Base-by-base conservation (phyloP, 2,113 vertebrate genomes). In the Raja brachyura region DNA sequence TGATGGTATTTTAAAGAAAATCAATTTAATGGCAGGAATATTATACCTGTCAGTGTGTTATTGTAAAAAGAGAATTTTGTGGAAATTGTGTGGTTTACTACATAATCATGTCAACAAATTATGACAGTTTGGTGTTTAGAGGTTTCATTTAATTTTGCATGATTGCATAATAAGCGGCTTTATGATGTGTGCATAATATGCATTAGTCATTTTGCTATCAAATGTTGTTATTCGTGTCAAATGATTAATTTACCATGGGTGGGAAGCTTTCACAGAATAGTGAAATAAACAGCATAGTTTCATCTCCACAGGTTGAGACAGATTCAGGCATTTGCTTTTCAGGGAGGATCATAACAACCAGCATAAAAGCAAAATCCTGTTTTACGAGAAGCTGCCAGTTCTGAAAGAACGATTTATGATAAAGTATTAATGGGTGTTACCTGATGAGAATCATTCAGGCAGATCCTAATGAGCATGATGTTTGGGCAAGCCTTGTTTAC, bases 241-340 rank as follows among this genome's bases (percentile, higher is more conserved):
- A 61, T 61, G 25, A 14, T 39, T 18, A 18, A 39, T 33, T 56
- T 86, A 22, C 3, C 61, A n/a, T 8, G 16, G 13, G 28, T 13
- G 61, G 61, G 63, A 14, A 20, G 33, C 9, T 90, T 70, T 90
- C 63, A 39, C 28, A 59, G 54, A 66, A 20, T 48, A 20, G 33
- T 68, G 33, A 25, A 70, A 54, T 70, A 73, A 92, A 92, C 66
- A 73, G 59, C 90, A 92, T 14, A 54, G 68, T 54, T 74, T 54
- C 68, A 92, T 33, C 20, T 70, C 9, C 33, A 70, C 90, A 92
- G 31, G 90, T 74, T 73, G 33, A 92, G 90, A 54, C 90, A 73
- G 68, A 73, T 92, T 73, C 66, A 70, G 22, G 48, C 9, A 18
- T 70, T 39, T 73, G 22, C 39, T 90, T 92, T 92, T 39, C 10